Percentiles rank a stretch among this genome's conserved stretches.
These are phyloP conservation scores for Antennarius maculatus DNA, from an alignment of 2,797 vertebrate species.

Conservation along the genomic window DNA sequence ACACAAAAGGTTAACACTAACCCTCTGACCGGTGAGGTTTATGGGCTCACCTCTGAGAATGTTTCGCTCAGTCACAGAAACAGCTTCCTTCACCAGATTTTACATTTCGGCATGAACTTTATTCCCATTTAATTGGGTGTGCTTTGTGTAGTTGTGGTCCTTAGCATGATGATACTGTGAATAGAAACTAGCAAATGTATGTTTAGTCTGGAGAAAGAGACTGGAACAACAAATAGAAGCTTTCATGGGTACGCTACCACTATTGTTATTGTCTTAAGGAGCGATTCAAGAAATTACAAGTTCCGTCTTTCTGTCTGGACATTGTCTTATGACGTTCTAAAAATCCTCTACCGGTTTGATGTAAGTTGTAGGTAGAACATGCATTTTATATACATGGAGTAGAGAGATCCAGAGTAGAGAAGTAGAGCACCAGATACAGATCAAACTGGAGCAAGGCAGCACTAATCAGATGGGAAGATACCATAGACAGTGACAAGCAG, in stretches of 20 bases:
- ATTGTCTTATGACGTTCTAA: constrained; percentile 14
- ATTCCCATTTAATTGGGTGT: constrained; percentile 8
- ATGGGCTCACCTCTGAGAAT: constrained; percentile 44
- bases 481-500: too few relatives aligned
- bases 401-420: too few relatives aligned
- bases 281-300: constrained; percentile 40
- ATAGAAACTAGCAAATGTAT: constrained; percentile 21
- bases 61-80: constrained; percentile 46
- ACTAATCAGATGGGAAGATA: too few relatives aligned
- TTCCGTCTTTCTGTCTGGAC: constrained; percentile 31
- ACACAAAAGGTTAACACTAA: constrained; percentile 73
- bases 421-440: too few relatives aligned
- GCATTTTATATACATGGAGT: too few relatives aligned
- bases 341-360: background rate
- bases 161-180: constrained; percentile 9
- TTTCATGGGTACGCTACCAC: constrained; percentile 18
- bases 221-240: constrained; percentile 9
- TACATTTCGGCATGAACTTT: constrained; percentile 17
- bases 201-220: background rate
- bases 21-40: constrained; percentile 68
- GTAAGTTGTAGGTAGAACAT: too few relatives aligned
- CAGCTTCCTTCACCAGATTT: constrained; percentile 55
- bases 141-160: constrained; percentile 2
- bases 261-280: constrained; percentile 44
- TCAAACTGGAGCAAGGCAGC: too few relatives aligned